Evolutionary conservation across 2,888 invertebrate species (phyloP).

Genomic region (Caenorhabditis sp.): DNA sequence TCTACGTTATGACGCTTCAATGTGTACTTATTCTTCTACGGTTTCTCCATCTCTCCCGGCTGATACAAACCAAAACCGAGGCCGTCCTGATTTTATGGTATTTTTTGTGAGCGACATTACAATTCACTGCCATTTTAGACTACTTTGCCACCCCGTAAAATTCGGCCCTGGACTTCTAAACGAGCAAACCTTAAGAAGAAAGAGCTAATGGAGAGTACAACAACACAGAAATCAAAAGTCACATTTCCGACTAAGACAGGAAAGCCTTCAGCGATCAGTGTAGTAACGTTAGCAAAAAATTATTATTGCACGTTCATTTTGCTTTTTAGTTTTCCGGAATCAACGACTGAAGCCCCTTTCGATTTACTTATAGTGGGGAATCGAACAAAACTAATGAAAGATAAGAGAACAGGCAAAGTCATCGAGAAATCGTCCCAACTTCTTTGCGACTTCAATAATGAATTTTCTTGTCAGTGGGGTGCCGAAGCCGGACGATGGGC

Average conservation of each 20-base stretch:
- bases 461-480: constrained; percentile 77
- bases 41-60: background rate
- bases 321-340: background rate
- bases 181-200: too few relatives aligned
- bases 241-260: too few relatives aligned
- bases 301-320: too few relatives aligned
- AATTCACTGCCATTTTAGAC: too few relatives aligned
- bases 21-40: constrained; percentile 47
- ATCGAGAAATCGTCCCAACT: constrained; percentile 71
- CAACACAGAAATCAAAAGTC: too few relatives aligned
- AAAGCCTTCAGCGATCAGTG: too few relatives aligned
- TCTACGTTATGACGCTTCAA: constrained; percentile 72
- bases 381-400: constrained; percentile 73
- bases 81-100: constrained; percentile 62
- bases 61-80: constrained; percentile 3
- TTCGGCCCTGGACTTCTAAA: too few relatives aligned
- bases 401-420: constrained; percentile 69
- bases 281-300: too few relatives aligned
- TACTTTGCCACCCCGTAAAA: too few relatives aligned
- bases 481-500: constrained; percentile 77
- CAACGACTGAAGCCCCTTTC: constrained; percentile 68
- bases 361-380: constrained; percentile 75
- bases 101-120: background rate
- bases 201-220: too few relatives aligned
- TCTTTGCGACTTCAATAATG: constrained; percentile 75